phyloP scores from a whole-genome alignment of 2,113 vertebrate genomes.

The Phalacrocorax pelagicus region DNA sequence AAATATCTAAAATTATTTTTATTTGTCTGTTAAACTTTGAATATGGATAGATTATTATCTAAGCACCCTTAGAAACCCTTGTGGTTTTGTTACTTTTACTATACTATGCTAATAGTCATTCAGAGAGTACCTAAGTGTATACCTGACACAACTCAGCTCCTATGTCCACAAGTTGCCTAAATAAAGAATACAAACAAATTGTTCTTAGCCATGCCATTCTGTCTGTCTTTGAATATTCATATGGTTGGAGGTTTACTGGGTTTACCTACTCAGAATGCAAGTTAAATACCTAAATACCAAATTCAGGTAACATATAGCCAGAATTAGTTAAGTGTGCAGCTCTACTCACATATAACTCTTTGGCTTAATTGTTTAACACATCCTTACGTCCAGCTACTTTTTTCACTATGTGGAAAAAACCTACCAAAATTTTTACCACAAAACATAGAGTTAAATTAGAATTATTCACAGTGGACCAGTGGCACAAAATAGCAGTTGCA shows the following conservation, averaged over 20 bases:
- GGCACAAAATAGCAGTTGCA: neutral
- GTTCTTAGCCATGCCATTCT: neutral
- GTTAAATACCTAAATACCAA: neutral
- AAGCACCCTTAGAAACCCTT: neutral
- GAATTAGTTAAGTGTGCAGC: neutral
- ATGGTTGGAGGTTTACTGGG: neutral
- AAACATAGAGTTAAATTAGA: neutral
- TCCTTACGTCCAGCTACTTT: neutral
- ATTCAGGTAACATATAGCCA: neutral
- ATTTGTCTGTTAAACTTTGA: neutral
- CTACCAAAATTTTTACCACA: neutral
- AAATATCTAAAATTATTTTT: neutral
- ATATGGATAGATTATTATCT: neutral
- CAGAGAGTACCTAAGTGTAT: neutral
- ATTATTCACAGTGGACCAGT: neutral
- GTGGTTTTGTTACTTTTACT: neutral
- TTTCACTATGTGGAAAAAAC: neutral
- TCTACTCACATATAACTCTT: neutral
- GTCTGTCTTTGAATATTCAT: neutral
- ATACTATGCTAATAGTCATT: neutral
- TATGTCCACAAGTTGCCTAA: neutral
- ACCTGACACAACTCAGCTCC: neutral
- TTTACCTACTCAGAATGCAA: neutral
- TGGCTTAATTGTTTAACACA: neutral
- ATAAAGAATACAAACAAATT: neutral